These are phyloP conservation scores for Abrostola tripartita DNA, from an alignment of 2,888 invertebrate species.

Conservation along the genomic window DNA sequence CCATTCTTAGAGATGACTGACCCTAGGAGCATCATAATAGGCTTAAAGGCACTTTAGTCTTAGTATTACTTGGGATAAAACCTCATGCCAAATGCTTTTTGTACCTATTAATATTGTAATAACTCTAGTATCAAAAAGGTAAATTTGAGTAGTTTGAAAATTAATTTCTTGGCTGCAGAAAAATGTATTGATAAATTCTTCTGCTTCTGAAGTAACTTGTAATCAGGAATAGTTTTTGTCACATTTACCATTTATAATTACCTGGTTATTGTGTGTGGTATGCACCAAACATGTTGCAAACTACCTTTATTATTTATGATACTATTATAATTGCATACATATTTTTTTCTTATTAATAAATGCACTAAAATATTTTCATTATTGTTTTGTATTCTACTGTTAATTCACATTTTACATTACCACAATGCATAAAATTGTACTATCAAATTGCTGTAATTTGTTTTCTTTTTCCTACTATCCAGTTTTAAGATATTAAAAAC, in stretches of 20 bases:
- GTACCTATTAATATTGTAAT: background rate
- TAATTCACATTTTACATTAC: no score
- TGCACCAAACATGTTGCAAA: constrained; percentile 12
- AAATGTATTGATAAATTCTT: no score
- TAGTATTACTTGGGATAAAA: constrained; percentile 33
- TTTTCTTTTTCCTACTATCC: no score
- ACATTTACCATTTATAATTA: no score
- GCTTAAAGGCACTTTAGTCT: constrained; percentile 12
- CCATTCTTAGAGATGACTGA: background rate
- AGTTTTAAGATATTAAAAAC: no score
- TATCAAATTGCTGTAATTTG: no score
- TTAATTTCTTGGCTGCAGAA: background rate
- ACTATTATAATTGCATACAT: constrained; percentile 25
- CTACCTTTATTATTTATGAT: constrained; percentile 23
- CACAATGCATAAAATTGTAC: no score
- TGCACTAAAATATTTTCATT: constrained; percentile 10
- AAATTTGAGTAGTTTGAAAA: background rate
- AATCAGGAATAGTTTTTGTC: no score
- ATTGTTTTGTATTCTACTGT: constrained; percentile 2
- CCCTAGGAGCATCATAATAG: constrained; percentile 7
- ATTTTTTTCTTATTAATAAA: constrained; percentile 19
- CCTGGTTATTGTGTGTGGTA: constrained; percentile 5
- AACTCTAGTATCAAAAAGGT: background rate
- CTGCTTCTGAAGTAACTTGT: no score
- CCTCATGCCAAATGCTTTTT: constrained; percentile 15